These are phyloP conservation scores for Manduca sexta DNA, from an alignment of 1,140 invertebrate genomes.

Conservation along the genomic window DNA sequence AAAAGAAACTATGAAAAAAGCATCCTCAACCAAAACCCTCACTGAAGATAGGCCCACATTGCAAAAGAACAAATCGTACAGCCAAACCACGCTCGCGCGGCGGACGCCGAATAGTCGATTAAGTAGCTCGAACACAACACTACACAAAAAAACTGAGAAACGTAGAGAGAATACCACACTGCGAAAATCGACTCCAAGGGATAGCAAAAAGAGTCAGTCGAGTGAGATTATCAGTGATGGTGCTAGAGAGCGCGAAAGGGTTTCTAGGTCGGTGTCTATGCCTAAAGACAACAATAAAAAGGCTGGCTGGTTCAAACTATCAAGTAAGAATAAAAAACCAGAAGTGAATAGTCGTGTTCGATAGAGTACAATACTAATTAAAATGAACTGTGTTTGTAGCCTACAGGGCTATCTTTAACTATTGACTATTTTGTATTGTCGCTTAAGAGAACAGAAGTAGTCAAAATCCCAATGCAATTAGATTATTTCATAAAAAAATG, in stretches of 20 bases:
- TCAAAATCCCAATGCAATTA: background rate
- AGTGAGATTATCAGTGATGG: slow-evolving; percentile 75
- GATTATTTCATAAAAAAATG: background rate
- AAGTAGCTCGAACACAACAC: slow-evolving; percentile 49
- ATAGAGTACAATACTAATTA: background rate
- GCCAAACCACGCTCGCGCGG: slow-evolving; percentile 54
- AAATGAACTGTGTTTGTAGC: background rate
- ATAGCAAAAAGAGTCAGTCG: slow-evolving; percentile 73
- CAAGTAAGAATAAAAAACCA: slow-evolving; percentile 76
- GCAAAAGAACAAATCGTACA: slow-evolving; percentile 63
- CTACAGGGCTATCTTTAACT: too few species aligned
- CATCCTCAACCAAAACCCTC: slow-evolving; percentile 45
- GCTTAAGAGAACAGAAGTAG: background rate
- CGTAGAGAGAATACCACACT: slow-evolving; percentile 66
- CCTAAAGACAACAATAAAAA: slow-evolving; percentile 80
- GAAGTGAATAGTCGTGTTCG: slow-evolving; percentile 20
- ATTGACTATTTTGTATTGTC: too few species aligned
- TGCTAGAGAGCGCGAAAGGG: slow-evolving; percentile 57
- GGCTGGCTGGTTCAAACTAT: slow-evolving; percentile 81
- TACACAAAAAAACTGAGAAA: slow-evolving; percentile 56
- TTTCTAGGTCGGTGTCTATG: slow-evolving; percentile 79
- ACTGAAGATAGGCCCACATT: slow-evolving; percentile 34
- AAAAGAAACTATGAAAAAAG: slow-evolving; percentile 43
- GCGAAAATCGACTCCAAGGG: slow-evolving; percentile 59
- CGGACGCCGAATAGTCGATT: slow-evolving; percentile 43